A percentile compares a stretch with the other conserved stretches of the same genome.
Conservation (phyloP, 2,888 invertebrate species). For the Cataglyphis albicans region DNA sequence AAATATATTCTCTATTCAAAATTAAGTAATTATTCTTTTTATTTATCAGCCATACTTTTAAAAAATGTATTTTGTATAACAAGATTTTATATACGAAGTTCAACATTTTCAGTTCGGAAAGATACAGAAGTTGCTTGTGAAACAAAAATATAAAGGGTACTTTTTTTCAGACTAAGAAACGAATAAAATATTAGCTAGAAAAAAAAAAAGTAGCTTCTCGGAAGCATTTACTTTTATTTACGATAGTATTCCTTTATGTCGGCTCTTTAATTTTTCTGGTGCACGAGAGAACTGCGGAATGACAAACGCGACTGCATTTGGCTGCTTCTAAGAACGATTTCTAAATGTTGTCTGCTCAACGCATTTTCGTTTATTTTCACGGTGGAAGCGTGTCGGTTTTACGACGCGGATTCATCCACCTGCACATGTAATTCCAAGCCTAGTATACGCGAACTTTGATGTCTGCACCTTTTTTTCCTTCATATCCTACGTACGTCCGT, state of each 20-base stretch:
- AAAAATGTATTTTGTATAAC: neutral
- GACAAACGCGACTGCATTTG: slow-evolving; percentile 7
- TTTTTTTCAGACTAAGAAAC: neutral
- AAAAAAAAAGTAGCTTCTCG: neutral
- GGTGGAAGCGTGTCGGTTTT: slow-evolving; percentile 45
- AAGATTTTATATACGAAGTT: neutral
- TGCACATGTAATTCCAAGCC: slow-evolving; percentile 6
- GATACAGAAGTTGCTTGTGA: neutral
- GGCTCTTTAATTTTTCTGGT: slow-evolving; percentile 28
- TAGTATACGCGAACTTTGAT: neutral
- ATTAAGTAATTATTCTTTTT: neutral
- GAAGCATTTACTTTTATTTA: neutral
- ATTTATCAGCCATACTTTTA: neutral
- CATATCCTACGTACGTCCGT: slow-evolving; percentile 38
- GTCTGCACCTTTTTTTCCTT: slow-evolving; percentile 21
- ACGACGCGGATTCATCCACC: slow-evolving; percentile 53
- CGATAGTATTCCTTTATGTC: neutral
- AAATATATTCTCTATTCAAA: neutral
- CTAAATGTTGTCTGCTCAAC: slow-evolving; percentile 13
- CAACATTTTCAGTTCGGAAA: neutral
- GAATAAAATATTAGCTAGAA: slow-evolving; percentile 27
- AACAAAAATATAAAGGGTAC: neutral
- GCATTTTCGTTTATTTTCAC: slow-evolving; percentile 36
- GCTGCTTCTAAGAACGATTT: slow-evolving; percentile 13
- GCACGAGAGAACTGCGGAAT: neutral